Base-by-base conservation (phyloP, 2,888 invertebrate genomes). In the Tachina grossa region DNA sequence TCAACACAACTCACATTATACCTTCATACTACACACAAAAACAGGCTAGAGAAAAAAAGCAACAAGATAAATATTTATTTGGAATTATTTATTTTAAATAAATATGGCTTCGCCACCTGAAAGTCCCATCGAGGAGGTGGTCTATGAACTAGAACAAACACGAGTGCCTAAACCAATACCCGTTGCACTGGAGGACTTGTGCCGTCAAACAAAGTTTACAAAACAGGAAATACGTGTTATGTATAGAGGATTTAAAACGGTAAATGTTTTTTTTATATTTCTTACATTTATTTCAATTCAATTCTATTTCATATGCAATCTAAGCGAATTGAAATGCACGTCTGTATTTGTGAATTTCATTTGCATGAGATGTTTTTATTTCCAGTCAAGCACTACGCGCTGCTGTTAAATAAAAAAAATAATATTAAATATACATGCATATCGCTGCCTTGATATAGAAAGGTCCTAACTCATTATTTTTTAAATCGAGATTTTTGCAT, bases 161-260 rank as follows among this genome's bases (percentile, higher is more conserved):
- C 93, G 97, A 89, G 92, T 93, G 90, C 97, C 97, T 87, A 97
- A 97, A 89, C 96, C 97, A 31, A 95, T 97, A 87, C 97, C 97
- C 61, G 97, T 97, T 63, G 97, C 97, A 22, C 94, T 97, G 87
- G 98, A 98, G 92, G 97, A 98, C 91, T 94, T 98, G 83, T 97
- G 98, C 93, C 95, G 97, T 89, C 97, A 97, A 93, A 98, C 98
- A 78, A 98, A 98, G 93, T 99, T 99, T 94, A 97, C 98, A 69
- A 95, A 97, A 90, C 97, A 97, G 92, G 99, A 99, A 93, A 97
- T 99, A 88, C 95, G 98, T 89, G 97, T 98, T 90, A 98, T 99
- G 97, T 99, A 99, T 93, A 94, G 98, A 90, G 98, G 98, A 88
- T 99, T 99, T 93, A 99, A 99, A 94, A 93, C 93, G 87, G 93